Evolutionary conservation across 2,113 vertebrate genomes (phyloP).

Genomic region (Tonatia bakeri): DNA sequence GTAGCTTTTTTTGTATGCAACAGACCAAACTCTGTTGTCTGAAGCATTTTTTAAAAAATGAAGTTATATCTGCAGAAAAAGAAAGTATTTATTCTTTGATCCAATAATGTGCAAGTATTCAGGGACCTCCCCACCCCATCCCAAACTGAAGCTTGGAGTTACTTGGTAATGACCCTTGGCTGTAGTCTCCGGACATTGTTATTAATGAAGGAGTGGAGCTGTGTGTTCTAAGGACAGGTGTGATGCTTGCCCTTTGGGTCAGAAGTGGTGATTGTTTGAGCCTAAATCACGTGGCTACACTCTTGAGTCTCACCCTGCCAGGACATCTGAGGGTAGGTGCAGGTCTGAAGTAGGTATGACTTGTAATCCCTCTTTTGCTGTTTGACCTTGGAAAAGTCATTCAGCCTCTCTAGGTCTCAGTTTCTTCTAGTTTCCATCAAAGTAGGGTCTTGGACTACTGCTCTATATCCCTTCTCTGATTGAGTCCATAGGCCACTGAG

Average conservation of each 20-base stretch:
- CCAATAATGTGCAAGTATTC: neutral
- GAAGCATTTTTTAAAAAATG: neutral
- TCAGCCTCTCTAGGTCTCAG: neutral
- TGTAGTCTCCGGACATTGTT: neutral
- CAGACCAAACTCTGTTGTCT: neutral
- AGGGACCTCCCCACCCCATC: neutral
- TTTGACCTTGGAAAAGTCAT: neutral
- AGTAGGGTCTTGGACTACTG: neutral
- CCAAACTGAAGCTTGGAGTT: neutral
- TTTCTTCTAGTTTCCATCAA: constrained; percentile 8
- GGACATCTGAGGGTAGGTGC: neutral
- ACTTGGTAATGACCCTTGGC: neutral
- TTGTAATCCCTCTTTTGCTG: neutral
- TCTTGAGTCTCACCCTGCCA: neutral
- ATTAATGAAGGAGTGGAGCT: neutral
- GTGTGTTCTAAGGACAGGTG: neutral
- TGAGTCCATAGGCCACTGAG: neutral
- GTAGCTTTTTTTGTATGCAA: neutral
- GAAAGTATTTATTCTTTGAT: constrained; percentile 15
- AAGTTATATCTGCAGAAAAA: constrained; percentile 2
- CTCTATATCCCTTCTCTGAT: neutral
- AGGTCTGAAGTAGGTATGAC: neutral
- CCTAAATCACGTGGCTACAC: neutral
- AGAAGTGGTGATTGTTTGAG: neutral
- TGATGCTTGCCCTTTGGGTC: neutral